A percentile compares a stretch with the other conserved stretches of the same genome.
These are phyloP conservation scores for Melinopterus prodromus DNA, from an alignment of 2,888 invertebrate genomes.

Conservation along the genomic window DNA sequence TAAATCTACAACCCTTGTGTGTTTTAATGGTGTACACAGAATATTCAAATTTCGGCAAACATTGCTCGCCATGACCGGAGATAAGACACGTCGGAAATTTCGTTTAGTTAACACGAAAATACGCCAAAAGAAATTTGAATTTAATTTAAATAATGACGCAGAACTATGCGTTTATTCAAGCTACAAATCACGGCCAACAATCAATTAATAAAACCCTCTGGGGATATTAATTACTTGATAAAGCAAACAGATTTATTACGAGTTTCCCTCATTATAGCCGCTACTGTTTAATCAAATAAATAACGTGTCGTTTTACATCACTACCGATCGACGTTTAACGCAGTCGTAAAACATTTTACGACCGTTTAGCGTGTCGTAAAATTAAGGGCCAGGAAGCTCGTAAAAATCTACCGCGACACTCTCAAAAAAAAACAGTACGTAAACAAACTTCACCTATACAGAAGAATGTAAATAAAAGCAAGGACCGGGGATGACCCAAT, in stretches of 20 bases:
- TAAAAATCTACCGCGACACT: not conserved
- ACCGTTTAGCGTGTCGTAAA: not conserved
- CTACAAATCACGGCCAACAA: not conserved
- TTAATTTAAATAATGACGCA: not conserved
- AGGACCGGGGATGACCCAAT: not conserved
- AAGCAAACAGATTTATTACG: not conserved
- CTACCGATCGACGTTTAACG: not conserved
- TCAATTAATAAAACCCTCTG: not conserved
- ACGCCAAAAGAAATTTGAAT: not conserved
- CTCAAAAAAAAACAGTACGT: not conserved
- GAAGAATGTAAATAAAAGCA: constrained; percentile 4
- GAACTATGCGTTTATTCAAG: not conserved
- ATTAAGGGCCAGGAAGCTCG: constrained; percentile 4
- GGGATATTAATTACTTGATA: not conserved
- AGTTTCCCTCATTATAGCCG: not conserved
- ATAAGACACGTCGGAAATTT: constrained; percentile 4
- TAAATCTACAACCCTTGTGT: not conserved
- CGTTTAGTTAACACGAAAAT: constrained; percentile 4
- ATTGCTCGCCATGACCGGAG: not conserved
- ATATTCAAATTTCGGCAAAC: not conserved
- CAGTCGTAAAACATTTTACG: not conserved
- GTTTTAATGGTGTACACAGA: not conserved
- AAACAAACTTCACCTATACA: not conserved
- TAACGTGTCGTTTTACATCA: not conserved
- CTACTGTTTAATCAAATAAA: constrained; percentile 4